Conservation (phyloP, 2,113 vertebrate species). For the Coryphaenoides rupestris region DNA sequence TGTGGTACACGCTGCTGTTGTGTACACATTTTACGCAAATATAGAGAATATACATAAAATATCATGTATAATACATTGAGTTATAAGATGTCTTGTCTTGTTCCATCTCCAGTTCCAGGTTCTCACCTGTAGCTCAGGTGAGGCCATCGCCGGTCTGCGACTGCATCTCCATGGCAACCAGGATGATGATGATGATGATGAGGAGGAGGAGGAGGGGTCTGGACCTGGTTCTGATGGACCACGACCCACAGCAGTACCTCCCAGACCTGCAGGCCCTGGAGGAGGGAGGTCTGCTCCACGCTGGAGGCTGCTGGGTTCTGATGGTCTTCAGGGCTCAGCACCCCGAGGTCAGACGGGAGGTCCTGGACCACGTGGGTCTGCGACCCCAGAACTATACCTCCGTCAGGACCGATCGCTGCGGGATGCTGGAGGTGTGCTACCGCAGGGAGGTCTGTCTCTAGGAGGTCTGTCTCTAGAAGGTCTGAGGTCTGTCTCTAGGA, state of each 20-base stretch:
- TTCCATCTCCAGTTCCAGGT: conserved; percentile 61
- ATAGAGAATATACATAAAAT: too few species aligned
- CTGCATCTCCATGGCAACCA: conserved; percentile 13
- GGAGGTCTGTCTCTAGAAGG: too few species aligned
- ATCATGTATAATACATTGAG: too few species aligned
- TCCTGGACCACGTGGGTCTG: conserved; percentile 42
- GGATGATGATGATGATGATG: neutral
- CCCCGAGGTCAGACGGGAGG: conserved; percentile 2
- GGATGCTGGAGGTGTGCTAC: conserved; percentile 39
- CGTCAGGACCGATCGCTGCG: conserved; percentile 16
- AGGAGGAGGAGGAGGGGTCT: conserved; percentile 9
- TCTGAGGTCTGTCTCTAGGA: too few species aligned
- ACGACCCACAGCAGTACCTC: conserved; percentile 57
- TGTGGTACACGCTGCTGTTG: too few species aligned
- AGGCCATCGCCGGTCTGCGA: conserved; percentile 48
- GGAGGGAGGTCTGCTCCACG: conserved; percentile 42
- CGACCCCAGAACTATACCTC: conserved; percentile 28
- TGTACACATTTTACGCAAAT: too few species aligned
- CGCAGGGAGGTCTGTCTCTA: neutral
- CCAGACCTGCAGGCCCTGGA: conserved; percentile 59
- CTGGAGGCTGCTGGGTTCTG: conserved; percentile 52
- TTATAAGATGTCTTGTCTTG: too few species aligned
- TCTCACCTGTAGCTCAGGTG: conserved; percentile 49
- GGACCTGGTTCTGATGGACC: conserved; percentile 67
- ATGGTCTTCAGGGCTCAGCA: conserved; percentile 40